phyloP scores from a whole-genome alignment of 2,888 invertebrate genomes.

The Apotomis capreana region DNA sequence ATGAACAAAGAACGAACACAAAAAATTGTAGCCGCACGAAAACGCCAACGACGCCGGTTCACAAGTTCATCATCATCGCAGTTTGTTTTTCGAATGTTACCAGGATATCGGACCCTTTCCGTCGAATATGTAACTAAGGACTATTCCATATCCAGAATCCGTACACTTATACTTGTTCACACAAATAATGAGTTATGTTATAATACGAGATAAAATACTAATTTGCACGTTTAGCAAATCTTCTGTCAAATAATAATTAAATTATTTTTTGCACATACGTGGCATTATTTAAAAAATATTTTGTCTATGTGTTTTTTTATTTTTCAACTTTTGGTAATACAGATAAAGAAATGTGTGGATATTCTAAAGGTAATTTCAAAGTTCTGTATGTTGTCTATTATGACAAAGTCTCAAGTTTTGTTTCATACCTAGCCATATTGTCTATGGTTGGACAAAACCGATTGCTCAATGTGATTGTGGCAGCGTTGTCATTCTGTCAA shows the following conservation, averaged over 20 bases:
- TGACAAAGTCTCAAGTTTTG: neutral
- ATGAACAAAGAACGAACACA: conserved; percentile 80
- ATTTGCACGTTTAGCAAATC: conserved; percentile 54
- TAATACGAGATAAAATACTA: conserved; percentile 29
- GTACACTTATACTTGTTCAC: conserved; percentile 47
- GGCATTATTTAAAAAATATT: conserved; percentile 52
- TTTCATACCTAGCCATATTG: neutral
- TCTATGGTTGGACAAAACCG: conserved; percentile 1
- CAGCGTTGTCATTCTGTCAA: conserved; percentile 1
- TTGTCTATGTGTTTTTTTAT: conserved; percentile 49
- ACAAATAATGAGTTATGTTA: conserved; percentile 45
- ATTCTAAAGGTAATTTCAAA: neutral
- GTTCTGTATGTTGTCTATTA: conserved; percentile 21
- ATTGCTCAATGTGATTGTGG: neutral
- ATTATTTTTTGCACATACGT: conserved; percentile 65
- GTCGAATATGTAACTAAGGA: conserved; percentile 27
- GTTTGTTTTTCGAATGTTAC: conserved; percentile 80
- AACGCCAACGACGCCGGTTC: conserved; percentile 81
- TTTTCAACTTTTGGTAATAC: conserved; percentile 58
- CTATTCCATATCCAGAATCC: conserved; percentile 26
- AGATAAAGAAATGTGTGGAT: conserved; percentile 31
- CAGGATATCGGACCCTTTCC: conserved; percentile 57
- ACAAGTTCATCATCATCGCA: conserved; percentile 78
- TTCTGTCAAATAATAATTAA: conserved; percentile 62
- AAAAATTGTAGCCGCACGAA: conserved; percentile 71